These are phyloP conservation scores for Vanacampus margaritifer DNA, from an alignment of 2,113 vertebrate species.

Conservation along the genomic window DNA sequence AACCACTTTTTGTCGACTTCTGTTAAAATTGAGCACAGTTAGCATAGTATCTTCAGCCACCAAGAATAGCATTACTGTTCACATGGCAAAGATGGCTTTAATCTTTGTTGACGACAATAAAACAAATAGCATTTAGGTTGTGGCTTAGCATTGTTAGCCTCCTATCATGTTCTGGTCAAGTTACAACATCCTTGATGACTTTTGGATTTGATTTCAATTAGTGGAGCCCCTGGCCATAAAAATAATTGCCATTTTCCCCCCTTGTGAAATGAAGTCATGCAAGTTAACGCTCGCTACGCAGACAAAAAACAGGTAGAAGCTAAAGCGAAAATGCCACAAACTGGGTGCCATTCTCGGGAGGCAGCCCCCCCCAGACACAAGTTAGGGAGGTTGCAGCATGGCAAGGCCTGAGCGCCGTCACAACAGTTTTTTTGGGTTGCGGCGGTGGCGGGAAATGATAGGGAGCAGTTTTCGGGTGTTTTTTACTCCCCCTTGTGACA, in stretches of 20 bases:
- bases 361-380: background rate
- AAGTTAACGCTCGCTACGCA: background rate
- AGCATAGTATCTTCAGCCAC: background rate
- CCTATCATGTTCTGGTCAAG: background rate
- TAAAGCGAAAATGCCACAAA: constrained; percentile 21
- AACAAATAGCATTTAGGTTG: background rate
- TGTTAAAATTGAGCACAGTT: background rate
- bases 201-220: background rate
- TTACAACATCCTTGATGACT: background rate
- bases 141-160: background rate
- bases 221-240: background rate
- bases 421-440: background rate
- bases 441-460: background rate
- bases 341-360: background rate
- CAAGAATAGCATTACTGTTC: background rate
- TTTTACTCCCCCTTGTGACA: constrained; percentile 8
- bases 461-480: background rate
- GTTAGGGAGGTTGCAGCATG: background rate
- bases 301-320: constrained; percentile 6
- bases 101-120: background rate
- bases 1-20: background rate
- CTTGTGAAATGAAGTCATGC: background rate
- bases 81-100: background rate
- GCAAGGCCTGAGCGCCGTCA: background rate
- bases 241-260: background rate